Evolutionary conservation across 2,113 vertebrate genomes (phyloP), one percentile per base, ranked within the genome.

Genomic region (Balaeniceps rex): DNA sequence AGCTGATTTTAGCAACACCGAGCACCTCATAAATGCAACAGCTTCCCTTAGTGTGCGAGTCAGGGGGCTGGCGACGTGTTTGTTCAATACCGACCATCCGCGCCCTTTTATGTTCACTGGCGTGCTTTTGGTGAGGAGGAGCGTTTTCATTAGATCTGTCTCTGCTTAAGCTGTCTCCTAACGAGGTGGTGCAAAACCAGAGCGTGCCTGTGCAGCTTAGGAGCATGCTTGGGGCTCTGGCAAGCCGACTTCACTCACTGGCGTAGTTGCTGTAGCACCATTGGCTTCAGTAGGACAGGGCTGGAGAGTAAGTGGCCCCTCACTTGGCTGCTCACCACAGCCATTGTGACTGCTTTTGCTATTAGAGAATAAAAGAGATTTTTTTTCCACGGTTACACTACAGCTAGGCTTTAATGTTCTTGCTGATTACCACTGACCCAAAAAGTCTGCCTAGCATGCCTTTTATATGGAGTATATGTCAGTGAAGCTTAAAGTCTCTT

Each of bases 381-480:
- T 94, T 93, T 93, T 96, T 83, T 83, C 92, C 86, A 92, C 44
- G 19, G 95, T 93, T 96, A 81, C 91, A 94, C 87, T 95, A 80
- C 68, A 87, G 58, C 83, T 76, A 93, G 96, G 95, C 86, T 96
- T 97, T 95, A 92, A 96, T 94, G 88, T 97, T 96, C 91, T 89
- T 93, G 83, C 91, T 96, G 96, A 98, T 98, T 96, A 96, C 90
- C 95, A 82, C 64, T 97, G 97, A 97, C 96, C 96, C 97, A 97
- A 97, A 96, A 97, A 97, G 95, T 94, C 94, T 96, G 88, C 94
- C 93, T 97, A 81, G 94, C 90, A 38, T 95, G 96, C 81, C 75
- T 97, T 96, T 97, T 96, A 95, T 96, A 90, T 66, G 78, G 94
- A 92, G 94, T 95, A 55, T 86, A 83, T 96, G 96, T 94, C 96